Percentiles rank a stretch among this genome's conserved stretches.
phyloP scores from a whole-genome alignment of 2,888 invertebrate species.

The Acleris cristana region DNA sequence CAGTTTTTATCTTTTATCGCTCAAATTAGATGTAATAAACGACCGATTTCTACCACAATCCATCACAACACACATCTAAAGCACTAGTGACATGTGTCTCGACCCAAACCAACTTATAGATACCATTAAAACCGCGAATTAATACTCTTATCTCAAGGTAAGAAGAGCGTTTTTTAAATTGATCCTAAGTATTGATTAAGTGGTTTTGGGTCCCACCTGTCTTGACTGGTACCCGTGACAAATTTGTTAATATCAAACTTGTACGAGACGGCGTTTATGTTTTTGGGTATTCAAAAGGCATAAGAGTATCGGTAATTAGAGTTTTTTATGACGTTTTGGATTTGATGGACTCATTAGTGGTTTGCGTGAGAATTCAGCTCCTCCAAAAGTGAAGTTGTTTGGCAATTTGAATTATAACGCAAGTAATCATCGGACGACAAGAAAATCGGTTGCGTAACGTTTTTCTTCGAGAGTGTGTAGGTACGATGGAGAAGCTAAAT shows the following conservation, averaged over 20 bases:
- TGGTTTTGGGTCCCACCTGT: constrained; percentile 29
- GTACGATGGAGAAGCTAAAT: no score
- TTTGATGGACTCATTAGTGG: constrained; percentile 6
- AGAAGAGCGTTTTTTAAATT: background rate
- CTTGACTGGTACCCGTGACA: constrained; percentile 40
- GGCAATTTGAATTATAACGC: constrained; percentile 18
- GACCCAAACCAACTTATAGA: constrained; percentile 8
- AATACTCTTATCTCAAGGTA: background rate
- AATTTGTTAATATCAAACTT: constrained; percentile 39
- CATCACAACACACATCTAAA: constrained; percentile 42
- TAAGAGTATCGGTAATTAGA: background rate
- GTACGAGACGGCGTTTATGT: constrained; percentile 33
- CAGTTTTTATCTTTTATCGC: constrained; percentile 31
- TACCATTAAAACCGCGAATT: background rate
- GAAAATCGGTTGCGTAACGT: constrained; percentile 4
- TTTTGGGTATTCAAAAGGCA: background rate
- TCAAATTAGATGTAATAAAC: constrained; percentile 37
- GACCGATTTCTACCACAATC: constrained; percentile 40
- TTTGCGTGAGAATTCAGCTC: constrained; percentile 29
- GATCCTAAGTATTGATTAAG: background rate
- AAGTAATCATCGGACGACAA: constrained; percentile 25
- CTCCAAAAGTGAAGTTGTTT: constrained; percentile 27
- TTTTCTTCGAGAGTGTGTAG: no score
- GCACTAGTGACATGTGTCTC: constrained; percentile 39
- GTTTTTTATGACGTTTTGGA: background rate